These are phyloP conservation scores for Rhopilema esculentum DNA, from an alignment of 30 jellyfish, hydroid and myxozoan species.

Conservation along the genomic window DNA sequence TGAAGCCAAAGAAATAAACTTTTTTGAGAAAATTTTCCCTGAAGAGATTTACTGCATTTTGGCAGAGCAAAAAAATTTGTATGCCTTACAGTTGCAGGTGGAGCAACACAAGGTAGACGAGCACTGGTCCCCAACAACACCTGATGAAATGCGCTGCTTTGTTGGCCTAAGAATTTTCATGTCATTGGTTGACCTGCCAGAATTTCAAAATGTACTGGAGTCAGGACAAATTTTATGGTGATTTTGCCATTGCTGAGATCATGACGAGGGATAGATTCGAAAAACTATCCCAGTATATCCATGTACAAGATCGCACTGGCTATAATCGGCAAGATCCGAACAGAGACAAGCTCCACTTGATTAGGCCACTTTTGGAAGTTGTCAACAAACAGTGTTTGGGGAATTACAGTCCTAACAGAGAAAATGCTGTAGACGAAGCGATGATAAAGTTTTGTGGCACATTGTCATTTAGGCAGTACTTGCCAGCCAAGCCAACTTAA, in stretches of 20 bases:
- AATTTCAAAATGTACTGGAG: conserved; percentile 21
- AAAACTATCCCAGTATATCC: conserved; percentile 12
- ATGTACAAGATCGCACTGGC: neutral
- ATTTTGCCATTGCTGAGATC: conserved; percentile 19
- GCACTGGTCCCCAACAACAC: conserved; percentile 12
- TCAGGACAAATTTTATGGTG: conserved; percentile 9
- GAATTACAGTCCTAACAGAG: conserved; percentile 6
- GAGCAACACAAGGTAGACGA: neutral
- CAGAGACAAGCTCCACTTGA: conserved; percentile 14
- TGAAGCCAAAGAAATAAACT: neutral
- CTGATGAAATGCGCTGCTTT: neutral
- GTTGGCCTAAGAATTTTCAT: conserved; percentile 17
- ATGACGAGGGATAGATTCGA: conserved; percentile 25
- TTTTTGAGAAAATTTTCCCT: conserved; percentile 5
- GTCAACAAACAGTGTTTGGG: neutral
- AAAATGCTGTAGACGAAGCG: conserved; percentile 11
- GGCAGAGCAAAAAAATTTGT: conserved; percentile 4
- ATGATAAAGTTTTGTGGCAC: conserved; percentile 16
- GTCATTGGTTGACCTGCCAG: conserved; percentile 25
- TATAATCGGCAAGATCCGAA: conserved; percentile 15
- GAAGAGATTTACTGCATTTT: neutral
- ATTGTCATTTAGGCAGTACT: neutral
- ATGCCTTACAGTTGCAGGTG: conserved; percentile 9
- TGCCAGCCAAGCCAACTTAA: conserved; percentile 18
- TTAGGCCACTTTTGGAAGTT: conserved; percentile 11